These are phyloP conservation scores for Gallinago media DNA, from an alignment of 2,113 vertebrate species.

Conservation along the genomic window DNA sequence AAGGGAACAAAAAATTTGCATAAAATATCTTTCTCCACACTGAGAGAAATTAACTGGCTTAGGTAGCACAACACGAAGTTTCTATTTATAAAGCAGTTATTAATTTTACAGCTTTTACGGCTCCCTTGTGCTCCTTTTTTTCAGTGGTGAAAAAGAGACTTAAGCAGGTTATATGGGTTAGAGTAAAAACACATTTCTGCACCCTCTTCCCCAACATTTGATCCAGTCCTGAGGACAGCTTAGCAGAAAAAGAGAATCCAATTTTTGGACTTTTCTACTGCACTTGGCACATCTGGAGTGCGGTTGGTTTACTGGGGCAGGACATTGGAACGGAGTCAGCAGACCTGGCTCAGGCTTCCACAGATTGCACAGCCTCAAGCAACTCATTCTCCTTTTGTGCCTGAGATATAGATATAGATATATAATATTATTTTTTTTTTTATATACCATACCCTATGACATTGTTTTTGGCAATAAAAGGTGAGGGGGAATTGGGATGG, in stretches of 20 bases:
- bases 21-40: neutral
- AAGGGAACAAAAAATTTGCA: neutral
- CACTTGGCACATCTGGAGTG: neutral
- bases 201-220: neutral
- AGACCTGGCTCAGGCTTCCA: neutral
- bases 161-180: neutral
- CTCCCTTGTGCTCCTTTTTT: neutral
- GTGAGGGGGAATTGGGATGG: fast-evolving
- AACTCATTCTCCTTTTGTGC: neutral
- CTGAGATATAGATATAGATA: no score
- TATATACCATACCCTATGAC: neutral
- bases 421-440: neutral
- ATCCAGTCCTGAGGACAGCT: neutral
- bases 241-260: neutral
- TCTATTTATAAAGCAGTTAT: neutral
- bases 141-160: neutral
- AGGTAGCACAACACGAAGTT: neutral
- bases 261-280: neutral
- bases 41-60: neutral
- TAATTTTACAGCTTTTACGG: neutral
- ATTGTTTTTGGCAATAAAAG: neutral
- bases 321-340: neutral
- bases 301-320: neutral
- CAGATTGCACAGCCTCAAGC: neutral
- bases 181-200: neutral